Evolutionary conservation across 2,113 vertebrate genomes (phyloP).

Genomic region (Fregata magnificens): DNA sequence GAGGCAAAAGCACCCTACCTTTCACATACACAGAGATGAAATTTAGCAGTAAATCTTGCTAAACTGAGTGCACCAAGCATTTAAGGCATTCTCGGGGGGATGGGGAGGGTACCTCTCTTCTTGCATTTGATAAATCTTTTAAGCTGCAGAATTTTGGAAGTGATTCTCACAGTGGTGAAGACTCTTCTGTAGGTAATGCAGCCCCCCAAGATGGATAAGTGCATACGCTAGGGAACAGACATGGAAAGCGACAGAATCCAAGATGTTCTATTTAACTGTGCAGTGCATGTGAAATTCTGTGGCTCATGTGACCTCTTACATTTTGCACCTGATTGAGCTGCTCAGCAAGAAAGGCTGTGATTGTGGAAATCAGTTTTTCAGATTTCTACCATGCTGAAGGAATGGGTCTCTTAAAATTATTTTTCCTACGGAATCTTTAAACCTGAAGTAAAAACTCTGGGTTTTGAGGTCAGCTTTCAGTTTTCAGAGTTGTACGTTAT

Average conservation of each 20-base stretch:
- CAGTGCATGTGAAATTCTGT: not conserved
- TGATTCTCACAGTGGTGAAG: not conserved
- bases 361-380: not conserved
- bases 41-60: not conserved
- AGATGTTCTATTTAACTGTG: not conserved
- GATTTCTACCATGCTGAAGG: not conserved
- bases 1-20: conserved; percentile 46
- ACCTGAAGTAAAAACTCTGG: not conserved
- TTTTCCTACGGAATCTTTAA: not conserved
- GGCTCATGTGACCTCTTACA: not conserved
- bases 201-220: not conserved
- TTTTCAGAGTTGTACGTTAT: not conserved
- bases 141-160: not conserved
- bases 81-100: not conserved
- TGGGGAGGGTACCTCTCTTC: not conserved
- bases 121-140: not conserved
- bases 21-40: conserved; percentile 16
- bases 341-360: not conserved
- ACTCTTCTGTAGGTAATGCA: not conserved
- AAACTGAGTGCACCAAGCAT: not conserved
- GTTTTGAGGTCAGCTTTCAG: not conserved
- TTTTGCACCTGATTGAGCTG: not conserved
- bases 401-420: not conserved
- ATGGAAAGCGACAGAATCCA: accelerated
- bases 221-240: not conserved